Percentiles rank a stretch among this genome's conserved stretches.
Evolutionary conservation across 1,140 invertebrate species (phyloP).

Genomic region (Prorops nasuta): DNA sequence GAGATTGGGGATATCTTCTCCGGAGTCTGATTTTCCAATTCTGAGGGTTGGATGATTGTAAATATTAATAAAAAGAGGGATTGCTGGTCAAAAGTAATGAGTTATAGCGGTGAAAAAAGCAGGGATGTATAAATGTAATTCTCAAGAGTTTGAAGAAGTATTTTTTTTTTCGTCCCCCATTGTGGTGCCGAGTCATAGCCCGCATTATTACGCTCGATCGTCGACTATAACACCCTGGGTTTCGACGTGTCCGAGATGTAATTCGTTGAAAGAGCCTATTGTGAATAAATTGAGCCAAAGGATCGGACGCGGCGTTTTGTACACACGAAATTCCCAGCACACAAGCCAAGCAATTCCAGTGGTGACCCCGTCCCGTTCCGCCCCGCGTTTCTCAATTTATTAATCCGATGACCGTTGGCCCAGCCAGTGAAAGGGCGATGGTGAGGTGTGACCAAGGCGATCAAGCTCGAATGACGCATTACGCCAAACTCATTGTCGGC

Average conservation of each 20-base stretch:
- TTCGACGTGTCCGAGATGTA: conserved; percentile 32
- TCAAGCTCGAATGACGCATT: no score
- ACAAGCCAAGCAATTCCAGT: no score
- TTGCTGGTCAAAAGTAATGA: no score
- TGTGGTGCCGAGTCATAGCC: conserved; percentile 22
- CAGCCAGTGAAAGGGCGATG: conserved; percentile 11
- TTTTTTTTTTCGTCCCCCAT: no score
- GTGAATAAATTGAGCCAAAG: conserved; percentile 51
- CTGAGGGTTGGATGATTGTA: no score
- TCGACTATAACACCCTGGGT: conserved; percentile 38
- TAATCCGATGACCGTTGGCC: conserved; percentile 20
- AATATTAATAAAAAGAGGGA: no score
- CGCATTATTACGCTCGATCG: conserved; percentile 35
- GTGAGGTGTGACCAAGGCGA: conserved; percentile 19
- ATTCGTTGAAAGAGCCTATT: conserved; percentile 51
- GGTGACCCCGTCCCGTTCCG: neutral
- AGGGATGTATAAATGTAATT: no score
- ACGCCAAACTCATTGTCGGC: no score
- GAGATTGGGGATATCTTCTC: no score
- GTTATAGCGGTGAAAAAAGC: no score
- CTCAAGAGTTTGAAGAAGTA: no score
- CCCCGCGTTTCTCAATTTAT: conserved; percentile 16
- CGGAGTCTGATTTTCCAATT: no score
- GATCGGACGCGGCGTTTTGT: conserved; percentile 17
- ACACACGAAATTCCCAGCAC: conserved; percentile 28